Evolutionary conservation across 1,140 invertebrate species (phyloP), one percentile per base, ranked within the genome.

Genomic region (Temnothorax curvispinosus): DNA sequence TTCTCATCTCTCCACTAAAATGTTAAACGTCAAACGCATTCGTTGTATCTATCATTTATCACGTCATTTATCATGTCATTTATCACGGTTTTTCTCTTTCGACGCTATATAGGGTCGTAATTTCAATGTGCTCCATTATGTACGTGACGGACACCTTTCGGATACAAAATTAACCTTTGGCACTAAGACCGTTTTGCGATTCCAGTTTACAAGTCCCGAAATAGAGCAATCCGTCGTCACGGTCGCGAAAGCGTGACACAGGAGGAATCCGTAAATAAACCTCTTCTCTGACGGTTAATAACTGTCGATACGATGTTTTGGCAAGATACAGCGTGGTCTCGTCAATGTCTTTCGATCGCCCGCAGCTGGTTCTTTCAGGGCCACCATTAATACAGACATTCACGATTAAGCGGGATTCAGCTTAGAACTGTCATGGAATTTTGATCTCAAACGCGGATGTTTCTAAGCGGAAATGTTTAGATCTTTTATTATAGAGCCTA

Each of bases 151-250:
- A 27, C 27, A 52, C 21, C 32, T 41, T 8, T 62, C 58, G 9
- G 21, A 54, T 35, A 21, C 60, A 41, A 38, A 85, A 87, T 82
- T 77, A 80, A 76, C 87, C 81, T 74, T 87, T 81, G 77, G 80
- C 80, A 84, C 18, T 74, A 74, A 60, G 44, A 27, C 15, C 52
- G 41, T 69, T 50, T 52, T 13, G 21, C 77, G 77, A 67, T 80
- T 84, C 80, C 80, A 84, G 80, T 84, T 41, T 90, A 86, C 82
- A 90, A 85, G 38, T 84, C 85, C 47, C 56, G 77, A 92, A 92
- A 92, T 91, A 88, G 80, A 90, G 41, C 60, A 58, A 90, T 80
- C 50, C 27, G 58, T 67, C 69, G 67, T 44, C 50, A 52, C 8
- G n/a, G 18, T 27, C 41, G 21, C 54, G 71, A 56, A 77, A 77